phyloP scores from a whole-genome alignment of 2,113 vertebrate species.

The Cavia aperea region DNA sequence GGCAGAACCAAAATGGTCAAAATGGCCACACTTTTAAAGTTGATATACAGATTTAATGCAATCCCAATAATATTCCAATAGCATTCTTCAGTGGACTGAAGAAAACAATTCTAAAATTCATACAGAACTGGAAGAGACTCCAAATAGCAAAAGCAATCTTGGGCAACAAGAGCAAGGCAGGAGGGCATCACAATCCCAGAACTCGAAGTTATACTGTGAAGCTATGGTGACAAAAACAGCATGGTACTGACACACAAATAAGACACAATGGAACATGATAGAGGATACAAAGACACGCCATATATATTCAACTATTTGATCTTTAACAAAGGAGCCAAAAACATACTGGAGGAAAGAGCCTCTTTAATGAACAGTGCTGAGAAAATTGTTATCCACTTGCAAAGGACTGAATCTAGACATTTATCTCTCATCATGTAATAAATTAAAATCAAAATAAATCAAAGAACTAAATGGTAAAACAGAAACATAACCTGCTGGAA shows the following conservation, averaged over 20 bases:
- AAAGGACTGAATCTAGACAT: neutral
- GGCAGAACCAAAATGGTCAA: neutral
- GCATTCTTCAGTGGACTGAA: neutral
- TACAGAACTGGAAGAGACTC: neutral
- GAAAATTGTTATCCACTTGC: neutral
- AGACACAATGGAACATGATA: neutral
- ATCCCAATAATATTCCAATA: neutral
- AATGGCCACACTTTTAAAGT: neutral
- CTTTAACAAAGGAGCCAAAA: neutral
- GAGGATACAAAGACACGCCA: neutral
- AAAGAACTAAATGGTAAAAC: neutral
- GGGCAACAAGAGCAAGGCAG: neutral
- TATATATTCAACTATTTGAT: neutral
- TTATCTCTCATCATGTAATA: neutral
- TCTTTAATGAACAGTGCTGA: neutral
- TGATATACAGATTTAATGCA: neutral
- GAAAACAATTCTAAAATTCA: neutral
- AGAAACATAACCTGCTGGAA: neutral
- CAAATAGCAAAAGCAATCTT: neutral
- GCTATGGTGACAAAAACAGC: neutral
- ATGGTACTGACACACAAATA: neutral
- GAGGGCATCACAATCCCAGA: neutral
- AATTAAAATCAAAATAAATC: neutral
- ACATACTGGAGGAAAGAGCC: neutral
- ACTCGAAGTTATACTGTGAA: neutral